A percentile compares a stretch with the other conserved stretches of the same genome.
Evolutionary conservation across 2,113 vertebrate genomes (phyloP).

Genomic region (Neofelis nebulosa): DNA sequence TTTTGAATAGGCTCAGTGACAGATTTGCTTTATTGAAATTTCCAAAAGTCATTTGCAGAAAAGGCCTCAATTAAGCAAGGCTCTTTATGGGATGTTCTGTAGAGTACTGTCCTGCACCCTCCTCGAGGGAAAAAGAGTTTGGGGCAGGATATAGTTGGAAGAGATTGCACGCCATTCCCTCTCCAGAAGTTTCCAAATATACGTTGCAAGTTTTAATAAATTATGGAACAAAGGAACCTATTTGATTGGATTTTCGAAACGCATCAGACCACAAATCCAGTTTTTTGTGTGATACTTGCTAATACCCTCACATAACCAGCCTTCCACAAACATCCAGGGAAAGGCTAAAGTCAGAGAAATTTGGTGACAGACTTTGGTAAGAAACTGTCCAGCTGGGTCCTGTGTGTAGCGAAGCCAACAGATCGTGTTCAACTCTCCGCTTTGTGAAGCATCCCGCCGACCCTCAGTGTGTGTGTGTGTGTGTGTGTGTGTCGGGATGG

Average conservation of each 20-base stretch:
- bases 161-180: background rate
- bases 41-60: background rate
- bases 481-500: background rate
- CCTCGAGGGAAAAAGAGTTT: too few species aligned
- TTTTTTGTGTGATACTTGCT: background rate
- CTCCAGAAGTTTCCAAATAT: background rate
- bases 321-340: background rate
- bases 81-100: background rate
- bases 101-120: background rate
- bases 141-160: background rate
- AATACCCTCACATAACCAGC: background rate
- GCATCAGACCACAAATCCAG: background rate
- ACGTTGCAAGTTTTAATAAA: background rate
- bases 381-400: background rate
- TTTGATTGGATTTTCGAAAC: background rate
- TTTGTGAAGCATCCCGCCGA: rapidly evolving
- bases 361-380: background rate
- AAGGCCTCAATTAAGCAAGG: background rate
- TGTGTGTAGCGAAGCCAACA: background rate
- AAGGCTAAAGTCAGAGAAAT: background rate
- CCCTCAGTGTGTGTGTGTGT: background rate
- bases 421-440: background rate
- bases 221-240: background rate
- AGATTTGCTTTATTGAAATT: background rate
- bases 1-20: background rate